phyloP scores from a whole-genome alignment of 1,140 invertebrate species.

The Papilio aristodemus region DNA sequence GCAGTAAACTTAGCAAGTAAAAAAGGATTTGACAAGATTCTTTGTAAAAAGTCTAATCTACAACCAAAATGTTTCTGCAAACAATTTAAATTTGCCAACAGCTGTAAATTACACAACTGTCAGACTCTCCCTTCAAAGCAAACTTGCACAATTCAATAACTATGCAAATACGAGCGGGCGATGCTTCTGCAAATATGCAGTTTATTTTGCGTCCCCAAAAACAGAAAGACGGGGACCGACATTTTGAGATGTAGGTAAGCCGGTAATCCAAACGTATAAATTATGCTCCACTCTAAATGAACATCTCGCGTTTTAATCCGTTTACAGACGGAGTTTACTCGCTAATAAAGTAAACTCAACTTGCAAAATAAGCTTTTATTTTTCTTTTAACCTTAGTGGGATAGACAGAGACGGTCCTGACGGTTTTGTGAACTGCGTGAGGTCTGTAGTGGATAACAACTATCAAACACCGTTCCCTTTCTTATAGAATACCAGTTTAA shows the following conservation, averaged over 20 bases:
- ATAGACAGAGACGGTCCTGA: too few species aligned
- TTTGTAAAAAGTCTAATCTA: not conserved
- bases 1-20: not conserved
- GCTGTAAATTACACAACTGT: conserved; percentile 33
- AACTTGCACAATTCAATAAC: conserved; percentile 34
- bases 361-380: not conserved
- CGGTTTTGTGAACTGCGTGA: too few species aligned
- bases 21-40: not conserved
- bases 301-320: conserved; percentile 3
- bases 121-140: conserved; percentile 32
- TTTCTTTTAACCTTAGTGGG: not conserved
- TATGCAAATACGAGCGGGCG: conserved; percentile 29
- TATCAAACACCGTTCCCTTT: too few species aligned
- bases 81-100: conserved; percentile 27
- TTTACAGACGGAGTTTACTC: not conserved
- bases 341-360: not conserved
- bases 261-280: conserved; percentile 26
- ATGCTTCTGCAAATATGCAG: conserved; percentile 31
- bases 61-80: conserved; percentile 19
- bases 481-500: too few species aligned
- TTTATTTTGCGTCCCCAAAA: conserved; percentile 23
- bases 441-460: too few species aligned
- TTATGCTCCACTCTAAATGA: conserved; percentile 6
- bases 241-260: conserved; percentile 7
- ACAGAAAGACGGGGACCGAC: conserved; percentile 3